Evolutionary conservation across 2,888 invertebrate genomes (phyloP), one percentile per base, ranked within the genome.

Genomic region (Polydrusus pterygomalis): DNA sequence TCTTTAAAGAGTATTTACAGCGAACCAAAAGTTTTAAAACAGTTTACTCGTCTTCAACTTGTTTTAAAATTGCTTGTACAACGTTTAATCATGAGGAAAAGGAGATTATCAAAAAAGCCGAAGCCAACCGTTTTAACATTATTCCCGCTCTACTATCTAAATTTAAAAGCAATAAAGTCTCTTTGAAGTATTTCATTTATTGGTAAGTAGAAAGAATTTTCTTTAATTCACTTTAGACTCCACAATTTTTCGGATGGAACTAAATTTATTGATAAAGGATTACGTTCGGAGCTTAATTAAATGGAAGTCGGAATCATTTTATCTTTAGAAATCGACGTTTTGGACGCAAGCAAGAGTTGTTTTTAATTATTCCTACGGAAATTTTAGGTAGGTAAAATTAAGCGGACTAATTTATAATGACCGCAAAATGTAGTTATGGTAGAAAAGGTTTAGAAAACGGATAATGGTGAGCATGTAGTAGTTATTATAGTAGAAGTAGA

Each of bases 121-220:
- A 34, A 54, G 54, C 65, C 54, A 72, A 54, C 38, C 64, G 72
- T 65, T 56, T 72, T 65, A 65, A 43, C 72, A 72, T 62, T 65
- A 72, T 56, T 65, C 38, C 34, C 72, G 45, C 30, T 72, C 56
- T 65, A 17, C 65, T 30, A 72, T 65, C 58, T 69, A 43, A 69
- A 69, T 69, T 49, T 54, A 65, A 72, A 72, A 64, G 65, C 34
- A 38, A 30, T 58, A 30, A 38, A 67, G 58, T 67, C 58, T 43
- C 67, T 73, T 73, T 67, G 60, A 67, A 58, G 65, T 25, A 65
- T 38, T 47, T 18, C 56, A 58, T 73, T 58, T 67, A 45, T 34
- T 38, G 11, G 34, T 40, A 49, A 58, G 58, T 18, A 30, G 54
- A 54, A 54, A 67, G 43, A 56, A 30, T 65, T 67, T 60, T 73